A percentile compares a stretch with the other conserved stretches of the same genome.
Evolutionary conservation across 2,113 vertebrate genomes (phyloP).

Genomic region (Bujurquina vittata): DNA sequence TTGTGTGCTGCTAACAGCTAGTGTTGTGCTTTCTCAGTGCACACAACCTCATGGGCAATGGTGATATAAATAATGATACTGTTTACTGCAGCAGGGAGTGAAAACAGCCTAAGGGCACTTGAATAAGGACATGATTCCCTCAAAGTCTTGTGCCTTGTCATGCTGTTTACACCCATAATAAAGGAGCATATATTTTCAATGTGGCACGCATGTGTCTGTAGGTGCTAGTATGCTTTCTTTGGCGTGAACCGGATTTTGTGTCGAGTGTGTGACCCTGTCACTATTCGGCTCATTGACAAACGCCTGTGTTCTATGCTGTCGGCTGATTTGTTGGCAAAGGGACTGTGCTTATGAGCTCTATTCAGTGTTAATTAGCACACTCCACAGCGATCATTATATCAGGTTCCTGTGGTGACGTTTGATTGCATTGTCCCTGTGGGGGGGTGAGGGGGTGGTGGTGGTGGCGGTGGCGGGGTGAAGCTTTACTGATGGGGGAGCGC

Average conservation of each 20-base stretch:
- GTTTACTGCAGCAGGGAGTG: conserved; percentile 72
- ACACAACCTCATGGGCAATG: conserved; percentile 60
- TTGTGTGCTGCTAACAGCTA: conserved; percentile 55
- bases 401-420: conserved; percentile 80
- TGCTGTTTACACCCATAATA: conserved; percentile 68
- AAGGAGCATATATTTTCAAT: conserved; percentile 51
- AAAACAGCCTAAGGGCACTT: conserved; percentile 74
- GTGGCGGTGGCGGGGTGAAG: conserved; percentile 14
- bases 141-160: conserved; percentile 67
- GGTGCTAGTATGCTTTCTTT: conserved; percentile 33
- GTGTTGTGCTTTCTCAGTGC: conserved; percentile 50
- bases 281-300: conserved; percentile 53
- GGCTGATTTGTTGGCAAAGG: conserved; percentile 65
- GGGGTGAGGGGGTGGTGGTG: conserved; percentile 33
- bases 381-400: conserved; percentile 88
- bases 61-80: conserved; percentile 78
- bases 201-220: conserved; percentile 43
- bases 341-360: conserved; percentile 60
- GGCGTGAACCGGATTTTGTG: conserved; percentile 30
- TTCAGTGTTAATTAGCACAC: conserved; percentile 85
- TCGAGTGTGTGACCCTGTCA: conserved; percentile 40
- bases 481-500: conserved; percentile 59
- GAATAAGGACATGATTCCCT: conserved; percentile 73
- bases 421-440: conserved; percentile 81
- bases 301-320: conserved; percentile 52